Conservation (phyloP, 2,113 vertebrate species). For the Pycnonotus jocosus region DNA sequence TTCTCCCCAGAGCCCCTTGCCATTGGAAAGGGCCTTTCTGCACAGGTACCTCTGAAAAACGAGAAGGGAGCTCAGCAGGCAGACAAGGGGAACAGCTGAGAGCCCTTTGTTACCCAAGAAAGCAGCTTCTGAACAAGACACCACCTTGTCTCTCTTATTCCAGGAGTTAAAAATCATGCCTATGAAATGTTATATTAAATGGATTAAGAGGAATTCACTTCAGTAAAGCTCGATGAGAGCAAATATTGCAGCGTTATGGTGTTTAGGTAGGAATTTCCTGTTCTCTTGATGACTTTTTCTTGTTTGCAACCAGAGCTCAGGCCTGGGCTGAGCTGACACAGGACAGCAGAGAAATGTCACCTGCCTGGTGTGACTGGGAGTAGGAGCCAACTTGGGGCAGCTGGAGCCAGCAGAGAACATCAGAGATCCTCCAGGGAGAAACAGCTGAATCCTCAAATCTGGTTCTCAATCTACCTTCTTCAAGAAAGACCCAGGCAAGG, state of each 20-base stretch:
- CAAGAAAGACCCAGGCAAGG: not conserved
- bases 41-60: not conserved
- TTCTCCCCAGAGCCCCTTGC: not conserved
- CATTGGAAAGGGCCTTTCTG: not conserved
- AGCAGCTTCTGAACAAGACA: not conserved
- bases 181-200: not conserved
- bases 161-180: not conserved
- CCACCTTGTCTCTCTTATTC: not conserved
- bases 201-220: not conserved
- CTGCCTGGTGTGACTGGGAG: not conserved
- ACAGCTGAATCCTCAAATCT: not conserved
- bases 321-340: not conserved
- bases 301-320: not conserved
- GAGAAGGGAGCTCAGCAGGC: not conserved
- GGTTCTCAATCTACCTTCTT: not conserved
- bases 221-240: not conserved
- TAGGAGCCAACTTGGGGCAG: not conserved
- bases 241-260: not conserved
- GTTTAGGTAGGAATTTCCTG: not conserved
- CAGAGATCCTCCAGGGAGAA: not conserved
- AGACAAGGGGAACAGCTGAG: not conserved
- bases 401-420: not conserved
- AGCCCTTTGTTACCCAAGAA: not conserved
- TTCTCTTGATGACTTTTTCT: not conserved
- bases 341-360: not conserved